These are phyloP conservation scores for Antechinus stuartii DNA, from an alignment of 2,113 vertebrate species.

Conservation along the genomic window DNA sequence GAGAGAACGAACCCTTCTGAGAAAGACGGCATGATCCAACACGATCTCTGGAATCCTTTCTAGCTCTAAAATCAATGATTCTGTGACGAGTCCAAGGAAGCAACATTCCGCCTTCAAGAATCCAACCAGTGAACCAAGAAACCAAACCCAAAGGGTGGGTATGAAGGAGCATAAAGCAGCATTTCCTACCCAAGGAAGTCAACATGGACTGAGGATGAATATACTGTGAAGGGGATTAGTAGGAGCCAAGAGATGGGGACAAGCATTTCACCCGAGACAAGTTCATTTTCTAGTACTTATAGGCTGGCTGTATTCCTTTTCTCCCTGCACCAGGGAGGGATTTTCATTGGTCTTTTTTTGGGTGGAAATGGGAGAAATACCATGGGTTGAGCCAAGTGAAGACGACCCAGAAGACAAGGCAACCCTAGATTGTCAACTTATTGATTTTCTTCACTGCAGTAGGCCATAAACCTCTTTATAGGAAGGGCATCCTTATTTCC, in stretches of 20 bases:
- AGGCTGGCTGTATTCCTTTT: not conserved
- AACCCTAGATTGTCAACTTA: not conserved
- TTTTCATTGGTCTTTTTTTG: not conserved
- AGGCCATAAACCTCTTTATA: not conserved
- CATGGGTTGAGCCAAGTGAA: not conserved
- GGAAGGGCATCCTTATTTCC: not conserved
- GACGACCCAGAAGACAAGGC: not conserved
- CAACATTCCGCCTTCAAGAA: not conserved
- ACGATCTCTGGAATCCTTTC: not conserved
- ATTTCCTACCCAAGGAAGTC: not conserved
- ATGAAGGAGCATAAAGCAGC: not conserved
- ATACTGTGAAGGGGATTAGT: not conserved
- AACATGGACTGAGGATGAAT: not conserved
- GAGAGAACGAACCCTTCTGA: not conserved
- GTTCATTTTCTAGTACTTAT: not conserved
- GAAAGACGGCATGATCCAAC: not conserved
- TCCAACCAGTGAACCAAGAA: not conserved
- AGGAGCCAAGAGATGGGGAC: not conserved
- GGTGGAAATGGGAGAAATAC: not conserved
- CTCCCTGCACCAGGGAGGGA: not conserved
- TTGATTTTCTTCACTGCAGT: not conserved
- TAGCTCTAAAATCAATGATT: not conserved
- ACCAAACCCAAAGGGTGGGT: not conserved
- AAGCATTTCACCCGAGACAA: not conserved
- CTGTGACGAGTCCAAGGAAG: not conserved